Evolutionary conservation across 1,140 invertebrate genomes (phyloP), one percentile per base, ranked within the genome.

Genomic region (Helicoverpa zea): DNA sequence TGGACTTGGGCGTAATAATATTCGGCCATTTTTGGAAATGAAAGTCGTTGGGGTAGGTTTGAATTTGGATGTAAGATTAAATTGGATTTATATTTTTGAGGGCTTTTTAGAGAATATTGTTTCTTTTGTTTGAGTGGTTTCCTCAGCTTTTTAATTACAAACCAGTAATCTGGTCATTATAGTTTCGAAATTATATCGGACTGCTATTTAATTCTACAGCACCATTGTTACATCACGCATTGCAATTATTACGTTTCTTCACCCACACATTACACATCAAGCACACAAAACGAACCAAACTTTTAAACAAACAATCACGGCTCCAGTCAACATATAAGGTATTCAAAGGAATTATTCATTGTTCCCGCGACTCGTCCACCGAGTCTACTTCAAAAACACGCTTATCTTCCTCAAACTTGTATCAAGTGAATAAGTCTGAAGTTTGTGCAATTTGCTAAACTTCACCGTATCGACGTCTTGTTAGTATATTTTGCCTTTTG

Each of bases 401-500:
- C 13, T 64, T 64, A 64, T 43, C 61, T 64, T 14, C 3, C 14
- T n/a, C 64, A 14, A 51, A 68, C 9, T 51, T 51, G 64, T 66
- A 66, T 49, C 64, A 49, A 66, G 64, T 66, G 43, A 47, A 68
- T 51, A 68, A 68, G 16, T 51, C 43, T 47, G 18, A 68, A 68
- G 43, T 68, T 68, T 68, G 61, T 63, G 64, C 64, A 68, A 68
- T 68, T 68, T 68, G 64, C 49, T 68, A 47, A 51, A 68, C 64
- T 68, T 30, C n/a, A 51, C 43, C 11, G 43, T 68, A 68, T 68
- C 43, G 16, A 49, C 63, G 18, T 49, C 16, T 68, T 51, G 43
- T 68, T 51, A 68, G 64, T 61, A 58, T 58, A 58, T 16, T 23
- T 68, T 18, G 16, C 64, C 47, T 51, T 43, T 51, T 68, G 64